Evolutionary conservation across 2,113 vertebrate genomes (phyloP).

Genomic region (Phylloscopus whistleri): DNA sequence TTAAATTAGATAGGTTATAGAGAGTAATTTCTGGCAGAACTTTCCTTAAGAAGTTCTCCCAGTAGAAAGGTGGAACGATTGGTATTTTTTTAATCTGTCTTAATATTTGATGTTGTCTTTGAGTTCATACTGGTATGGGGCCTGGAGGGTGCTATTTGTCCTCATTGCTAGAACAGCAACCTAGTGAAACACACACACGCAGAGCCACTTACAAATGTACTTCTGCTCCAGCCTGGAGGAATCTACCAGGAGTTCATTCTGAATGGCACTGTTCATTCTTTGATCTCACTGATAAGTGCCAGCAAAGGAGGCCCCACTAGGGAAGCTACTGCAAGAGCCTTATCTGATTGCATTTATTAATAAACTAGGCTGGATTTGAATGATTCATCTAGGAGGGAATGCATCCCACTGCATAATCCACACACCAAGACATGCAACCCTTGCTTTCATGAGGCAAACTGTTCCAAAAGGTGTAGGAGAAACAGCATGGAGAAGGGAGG

Average conservation of each 20-base stretch:
- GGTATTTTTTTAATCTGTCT: not conserved
- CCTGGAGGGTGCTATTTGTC: not conserved
- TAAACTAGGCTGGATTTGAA: not conserved
- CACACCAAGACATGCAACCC: not conserved
- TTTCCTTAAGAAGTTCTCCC: not conserved
- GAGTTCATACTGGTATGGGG: not conserved
- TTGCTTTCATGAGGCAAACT: not conserved
- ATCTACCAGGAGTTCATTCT: not conserved
- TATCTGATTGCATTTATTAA: slow-evolving; percentile 44
- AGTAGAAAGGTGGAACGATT: not conserved
- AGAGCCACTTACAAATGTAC: not conserved
- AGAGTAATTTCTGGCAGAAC: not conserved
- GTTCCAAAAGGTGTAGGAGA: not conserved
- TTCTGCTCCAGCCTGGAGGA: not conserved
- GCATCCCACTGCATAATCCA: not conserved
- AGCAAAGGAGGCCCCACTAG: not conserved
- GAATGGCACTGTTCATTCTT: not conserved
- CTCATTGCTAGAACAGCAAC: not conserved
- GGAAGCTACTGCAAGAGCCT: slow-evolving; percentile 17
- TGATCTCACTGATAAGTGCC: slow-evolving; percentile 18
- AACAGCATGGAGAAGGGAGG: not conserved
- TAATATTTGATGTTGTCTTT: not conserved
- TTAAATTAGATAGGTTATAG: not conserved
- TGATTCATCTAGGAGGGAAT: slow-evolving; percentile 23
- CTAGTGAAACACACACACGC: not conserved